Evolutionary conservation across 2,888 invertebrate species (phyloP), one percentile per base, ranked within the genome.

Genomic region (Nematopogon swammerdamellus): DNA sequence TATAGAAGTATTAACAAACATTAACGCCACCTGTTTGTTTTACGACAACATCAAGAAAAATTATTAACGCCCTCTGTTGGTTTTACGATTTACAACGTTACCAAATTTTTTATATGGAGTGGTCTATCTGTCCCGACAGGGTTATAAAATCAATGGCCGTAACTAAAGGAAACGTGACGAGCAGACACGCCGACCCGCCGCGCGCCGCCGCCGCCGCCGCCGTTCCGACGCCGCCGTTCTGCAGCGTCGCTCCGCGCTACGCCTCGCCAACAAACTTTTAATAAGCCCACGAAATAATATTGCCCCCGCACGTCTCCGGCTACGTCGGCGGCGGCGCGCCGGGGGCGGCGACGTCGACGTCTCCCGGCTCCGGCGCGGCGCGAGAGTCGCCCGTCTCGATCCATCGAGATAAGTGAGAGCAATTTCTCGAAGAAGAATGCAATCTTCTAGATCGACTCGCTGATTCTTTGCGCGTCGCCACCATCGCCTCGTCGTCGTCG

Each of bases 271-370:
- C 45, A 19, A 45, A 45, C 45, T 45, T 45, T 43, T 45, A 45
- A 45, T 45, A 45, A 45, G 45, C 45, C 45, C 20, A 20, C 45
- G 45, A 45, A 45, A 45, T 45, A 45, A 45, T 45, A 45, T 45
- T 45, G 45, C 20, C 19, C 18, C 20, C 45, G 45, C 45, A 10
- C 45, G 45, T 10, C 18, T 3, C 43, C 18, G 18, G 18, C 4
- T 10, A 10, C 25, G 25, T 10, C 25, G 25, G n/a, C 4, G 25
- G 4, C 25, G 25, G 5, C 25, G 25, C 5, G 25, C 25, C 25
- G 5, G 25, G 5, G 25, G 25, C 25, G 25, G 25, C 25, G 25
- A 4, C 25, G 10, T 10, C 25, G 25, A n/a, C n/a, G n/a, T n/a
- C n/a, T n/a, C n/a, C n/a, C n/a, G n/a, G n/a, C n/a, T n/a, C n/a